Base-by-base conservation (phyloP, 2,113 vertebrate species). In the Xenopus borealis region DNA sequence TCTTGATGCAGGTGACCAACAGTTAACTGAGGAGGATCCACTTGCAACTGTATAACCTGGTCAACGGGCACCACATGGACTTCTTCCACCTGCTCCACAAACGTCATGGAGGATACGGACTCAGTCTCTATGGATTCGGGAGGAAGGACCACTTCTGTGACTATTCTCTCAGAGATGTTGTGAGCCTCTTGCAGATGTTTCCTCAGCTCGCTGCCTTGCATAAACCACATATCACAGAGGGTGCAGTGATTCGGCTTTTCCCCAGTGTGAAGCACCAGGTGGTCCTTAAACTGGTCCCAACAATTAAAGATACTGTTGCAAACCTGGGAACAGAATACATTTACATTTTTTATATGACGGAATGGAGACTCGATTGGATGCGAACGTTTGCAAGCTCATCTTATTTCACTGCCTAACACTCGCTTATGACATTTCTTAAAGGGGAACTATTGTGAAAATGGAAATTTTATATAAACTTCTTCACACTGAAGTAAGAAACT, bases 241-340 rank as follows among this genome's bases (percentile, higher is more conserved):
- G 96, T 98, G 85, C 97, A 99, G 85, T 98, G 96, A 84, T 98
- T 98, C 71, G 97, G 97, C 79, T 98, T 98, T 78, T 93, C 94
- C 46, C 97, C 97, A 0, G 97, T 99, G 86, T 99, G 97, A 86
- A 95, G 94, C 69, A 96, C 95, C 78, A 99, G 91, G 72, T 99
- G 97, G 84, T 97, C 93, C 86, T 99, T 99, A 73, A 98, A 99
- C 71, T 97, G 94, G 83, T 99, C 97, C 97, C 97, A 99, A 87
- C 95, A 95, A 86, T 98, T 98, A 83, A 98, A 99, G 16, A 98
- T 92, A 20, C 95, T 98, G 85, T 92, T 95, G 88, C 97, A 99
- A 63, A 98, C 96, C 97, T 99, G 86, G 81, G 82, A 85, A 47
- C 72, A 80, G 78, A 80, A 88, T 61, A 82, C 47, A 27, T 8